phyloP scores from a whole-genome alignment of 1,140 invertebrate genomes.

The Bombus huntii region DNA sequence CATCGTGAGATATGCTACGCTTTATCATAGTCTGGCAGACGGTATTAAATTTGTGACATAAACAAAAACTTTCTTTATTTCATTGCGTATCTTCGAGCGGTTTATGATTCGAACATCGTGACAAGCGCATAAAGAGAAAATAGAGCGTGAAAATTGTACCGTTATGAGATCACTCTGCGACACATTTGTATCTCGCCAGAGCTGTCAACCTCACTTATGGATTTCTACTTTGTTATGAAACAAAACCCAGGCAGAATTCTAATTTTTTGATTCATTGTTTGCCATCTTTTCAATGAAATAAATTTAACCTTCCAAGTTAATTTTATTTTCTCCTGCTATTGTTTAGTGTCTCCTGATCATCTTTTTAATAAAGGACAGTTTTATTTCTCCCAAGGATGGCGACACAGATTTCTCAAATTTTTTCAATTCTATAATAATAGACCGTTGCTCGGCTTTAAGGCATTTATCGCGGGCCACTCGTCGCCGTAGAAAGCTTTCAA shows the following conservation, averaged over 20 bases:
- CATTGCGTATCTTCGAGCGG: no score
- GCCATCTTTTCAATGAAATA: neutral
- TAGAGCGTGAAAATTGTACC: neutral
- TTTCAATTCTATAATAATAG: neutral
- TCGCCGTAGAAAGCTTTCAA: neutral
- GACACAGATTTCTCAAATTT: neutral
- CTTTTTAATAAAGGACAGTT: neutral
- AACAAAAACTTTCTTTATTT: neutral
- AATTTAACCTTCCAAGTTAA: neutral
- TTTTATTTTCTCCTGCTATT: neutral
- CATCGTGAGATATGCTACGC: neutral
- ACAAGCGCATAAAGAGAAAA: neutral
- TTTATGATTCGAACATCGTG: no score
- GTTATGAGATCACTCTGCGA: no score
- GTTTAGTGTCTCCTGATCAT: neutral
- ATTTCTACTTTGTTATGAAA: neutral
- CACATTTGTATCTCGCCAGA: no score
- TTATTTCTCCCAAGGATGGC: neutral
- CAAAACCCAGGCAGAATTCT: neutral
- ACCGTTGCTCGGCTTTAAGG: no score
- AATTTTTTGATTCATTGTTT: no score
- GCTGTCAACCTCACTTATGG: no score
- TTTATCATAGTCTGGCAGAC: neutral
- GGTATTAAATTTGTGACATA: neutral
- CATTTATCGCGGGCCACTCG: neutral